Evolutionary conservation across 1,140 invertebrate species (phyloP).

Genomic region (Ephestia elutella): DNA sequence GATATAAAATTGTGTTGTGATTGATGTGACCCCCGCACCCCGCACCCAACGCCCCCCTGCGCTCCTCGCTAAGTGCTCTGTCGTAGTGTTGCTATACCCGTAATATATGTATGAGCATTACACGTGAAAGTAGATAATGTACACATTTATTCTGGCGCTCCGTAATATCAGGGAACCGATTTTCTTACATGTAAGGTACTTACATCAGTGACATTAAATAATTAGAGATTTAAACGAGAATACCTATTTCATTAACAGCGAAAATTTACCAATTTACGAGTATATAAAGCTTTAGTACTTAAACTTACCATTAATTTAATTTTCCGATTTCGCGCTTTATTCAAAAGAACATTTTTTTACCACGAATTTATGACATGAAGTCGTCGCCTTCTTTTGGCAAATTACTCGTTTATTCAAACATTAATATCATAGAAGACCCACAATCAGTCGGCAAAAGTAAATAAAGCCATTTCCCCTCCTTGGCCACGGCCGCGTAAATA

Average conservation of each 20-base stretch:
- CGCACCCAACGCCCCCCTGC: conserved; percentile 44
- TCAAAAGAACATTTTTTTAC: too few species aligned
- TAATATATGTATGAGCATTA: conserved; percentile 27
- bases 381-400: too few species aligned
- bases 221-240: too few species aligned
- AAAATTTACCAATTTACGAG: too few species aligned
- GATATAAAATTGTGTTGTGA: conserved; percentile 73
- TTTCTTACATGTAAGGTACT: neutral
- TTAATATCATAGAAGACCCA: conserved; percentile 2
- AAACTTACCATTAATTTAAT: too few species aligned
- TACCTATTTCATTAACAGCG: too few species aligned
- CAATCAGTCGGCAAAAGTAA: neutral
- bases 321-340: too few species aligned
- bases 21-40: conserved; percentile 61
- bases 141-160: conserved; percentile 13
- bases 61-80: conserved; percentile 57
- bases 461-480: neutral
- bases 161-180: neutral
- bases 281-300: too few species aligned
- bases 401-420: neutral
- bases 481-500: neutral
- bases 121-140: conserved; percentile 25
- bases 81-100: conserved; percentile 41
- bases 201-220: neutral
- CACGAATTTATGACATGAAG: too few species aligned